These are phyloP conservation scores for Ophioninae sp. DNA, from an alignment of 2,888 invertebrate genomes.

Conservation along the genomic window DNA sequence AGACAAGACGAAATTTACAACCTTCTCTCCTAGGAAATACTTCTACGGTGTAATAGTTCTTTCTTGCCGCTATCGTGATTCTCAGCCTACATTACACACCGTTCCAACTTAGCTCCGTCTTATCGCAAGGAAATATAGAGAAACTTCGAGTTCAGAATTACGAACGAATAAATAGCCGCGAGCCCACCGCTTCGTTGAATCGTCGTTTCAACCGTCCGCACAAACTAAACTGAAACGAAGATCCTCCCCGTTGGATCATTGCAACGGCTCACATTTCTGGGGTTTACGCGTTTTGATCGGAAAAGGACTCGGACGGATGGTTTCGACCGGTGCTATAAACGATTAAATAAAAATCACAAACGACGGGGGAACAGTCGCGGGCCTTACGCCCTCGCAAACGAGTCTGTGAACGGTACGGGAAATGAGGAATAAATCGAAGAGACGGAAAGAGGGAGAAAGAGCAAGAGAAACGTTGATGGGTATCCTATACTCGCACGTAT, in stretches of 20 bases:
- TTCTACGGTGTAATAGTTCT: constrained; percentile 16
- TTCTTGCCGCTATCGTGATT: constrained; percentile 28
- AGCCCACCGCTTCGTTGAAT: neutral
- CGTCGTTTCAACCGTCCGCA: neutral
- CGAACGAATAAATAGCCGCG: neutral
- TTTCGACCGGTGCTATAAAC: constrained; percentile 45
- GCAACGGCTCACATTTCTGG: neutral
- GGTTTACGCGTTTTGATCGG: neutral
- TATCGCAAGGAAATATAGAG: neutral
- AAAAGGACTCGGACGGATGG: constrained; percentile 7
- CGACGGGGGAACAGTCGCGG: constrained; percentile 7
- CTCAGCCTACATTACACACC: neutral
- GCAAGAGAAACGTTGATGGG: constrained; percentile 10
- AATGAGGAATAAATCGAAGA: constrained; percentile 35
- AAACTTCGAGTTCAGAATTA: neutral
- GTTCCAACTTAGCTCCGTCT: neutral
- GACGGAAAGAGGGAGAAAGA: constrained; percentile 6
- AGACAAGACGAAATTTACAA: constrained; percentile 44
- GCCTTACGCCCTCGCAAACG: neutral
- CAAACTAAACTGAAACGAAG: neutral
- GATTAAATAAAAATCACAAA: constrained; percentile 20
- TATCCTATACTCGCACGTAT: constrained; percentile 68
- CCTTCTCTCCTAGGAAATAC: constrained; percentile 13
- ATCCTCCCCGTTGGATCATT: neutral
- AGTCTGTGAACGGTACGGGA: constrained; percentile 3